Conservation (phyloP, 2,888 invertebrate genomes). For the Margaritifera margaritifera region DNA sequence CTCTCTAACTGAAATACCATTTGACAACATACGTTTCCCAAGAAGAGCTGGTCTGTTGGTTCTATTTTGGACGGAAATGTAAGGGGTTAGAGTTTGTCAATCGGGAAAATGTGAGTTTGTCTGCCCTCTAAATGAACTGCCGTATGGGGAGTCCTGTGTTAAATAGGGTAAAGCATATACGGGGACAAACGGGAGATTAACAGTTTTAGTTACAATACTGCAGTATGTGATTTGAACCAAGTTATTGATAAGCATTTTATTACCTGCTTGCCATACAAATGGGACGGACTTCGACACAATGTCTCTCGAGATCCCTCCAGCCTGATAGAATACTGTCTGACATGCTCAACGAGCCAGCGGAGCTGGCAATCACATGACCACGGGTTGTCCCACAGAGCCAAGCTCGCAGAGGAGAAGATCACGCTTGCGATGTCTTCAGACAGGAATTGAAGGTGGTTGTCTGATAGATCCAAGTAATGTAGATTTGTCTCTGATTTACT, state of each 20-base stretch:
- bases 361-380: slow-evolving; percentile 56
- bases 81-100: too few relatives aligned
- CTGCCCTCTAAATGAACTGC: too few relatives aligned
- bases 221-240: too few relatives aligned
- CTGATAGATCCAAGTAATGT: slow-evolving; percentile 34
- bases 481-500: slow-evolving; percentile 27
- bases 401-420: slow-evolving; percentile 32
- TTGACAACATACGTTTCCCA: too few relatives aligned
- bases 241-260: neutral
- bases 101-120: too few relatives aligned
- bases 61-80: too few relatives aligned
- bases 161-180: too few relatives aligned
- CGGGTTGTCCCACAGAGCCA: slow-evolving; percentile 46
- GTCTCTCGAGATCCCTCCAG: slow-evolving; percentile 36
- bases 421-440: slow-evolving; percentile 30
- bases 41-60: too few relatives aligned
- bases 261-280: slow-evolving; percentile 39
- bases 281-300: slow-evolving; percentile 38
- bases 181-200: too few relatives aligned
- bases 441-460: slow-evolving; percentile 40
- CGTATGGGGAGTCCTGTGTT: too few relatives aligned
- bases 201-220: too few relatives aligned
- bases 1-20: too few relatives aligned
- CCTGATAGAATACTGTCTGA: slow-evolving; percentile 27
- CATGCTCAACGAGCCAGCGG: slow-evolving; percentile 37